Base-by-base conservation (phyloP, 2,888 invertebrate species). In the Cerastoderma edule region DNA sequence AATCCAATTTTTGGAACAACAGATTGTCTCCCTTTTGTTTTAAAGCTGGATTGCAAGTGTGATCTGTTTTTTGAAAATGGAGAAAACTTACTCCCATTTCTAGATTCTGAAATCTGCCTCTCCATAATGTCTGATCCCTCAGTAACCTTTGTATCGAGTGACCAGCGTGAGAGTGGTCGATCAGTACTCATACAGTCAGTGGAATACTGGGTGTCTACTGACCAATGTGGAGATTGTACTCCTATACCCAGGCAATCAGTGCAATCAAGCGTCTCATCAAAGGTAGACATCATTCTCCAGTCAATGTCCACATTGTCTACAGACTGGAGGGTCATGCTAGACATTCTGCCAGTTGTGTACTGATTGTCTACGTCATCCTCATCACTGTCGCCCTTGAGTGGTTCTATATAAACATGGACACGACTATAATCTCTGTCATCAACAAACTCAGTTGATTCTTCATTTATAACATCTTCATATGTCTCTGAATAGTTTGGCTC, bases 361-460 rank as follows among this genome's bases (percentile, higher is more conserved):
- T n/a, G 39, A 39, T 10, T 39, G 24, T 22, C n/a, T 39, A 16
- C 16, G 10, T 22, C 13, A 1, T 56, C 56, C 8, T 60, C 60
- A 6, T 60, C 60, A 10, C 39, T 39, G 24, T 39, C 60, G 24
- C 24, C 60, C 30, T 60, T 60, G 22, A 60, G 39, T 32, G 60
- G 60, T 39, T 60, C 60, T n/a, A 60, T 39, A 24, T 60, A 60
- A 32, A 60, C 60, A 60, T 60, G 60, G 8, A 60, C 60, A 24
- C 60, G 60, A 24, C 60, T 60, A 13, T 22, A 24, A 39, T 60
- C 60, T 50, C 24, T 50, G 22, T 39, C 39, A 39, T 39, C 8
- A 39, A 16, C 8, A 39, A 16, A 16, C 16, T 39, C 39, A 39
- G 39, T 39, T 39, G 39, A 8, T 10, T 39, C 16, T 39, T 50